phyloP scores from a whole-genome alignment of 2,113 vertebrate species.

The Hemibagrus wyckioides region DNA sequence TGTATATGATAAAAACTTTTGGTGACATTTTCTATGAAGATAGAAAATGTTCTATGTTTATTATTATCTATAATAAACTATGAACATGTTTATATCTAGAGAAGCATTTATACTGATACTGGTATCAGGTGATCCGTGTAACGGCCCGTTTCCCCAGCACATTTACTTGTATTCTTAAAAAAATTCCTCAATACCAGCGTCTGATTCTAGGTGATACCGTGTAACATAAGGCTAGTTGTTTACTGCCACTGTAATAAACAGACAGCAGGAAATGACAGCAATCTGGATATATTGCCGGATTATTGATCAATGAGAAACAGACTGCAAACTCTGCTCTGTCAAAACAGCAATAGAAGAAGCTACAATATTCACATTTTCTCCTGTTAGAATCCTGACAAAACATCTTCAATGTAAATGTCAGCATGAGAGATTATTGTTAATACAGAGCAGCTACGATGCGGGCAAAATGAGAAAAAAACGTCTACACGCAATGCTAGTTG shows the following conservation, averaged over 20 bases:
- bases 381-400: not conserved
- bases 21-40: not conserved
- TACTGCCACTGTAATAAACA: not conserved
- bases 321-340: not conserved
- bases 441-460: not conserved
- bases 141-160: not conserved
- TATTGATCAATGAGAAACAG: not conserved
- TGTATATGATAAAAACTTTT: not conserved
- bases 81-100: not conserved
- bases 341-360: not conserved
- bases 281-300: not conserved
- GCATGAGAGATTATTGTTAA: not conserved
- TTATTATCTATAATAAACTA: not conserved
- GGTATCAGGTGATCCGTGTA: too few relatives aligned
- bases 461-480: not conserved
- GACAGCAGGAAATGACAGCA: not conserved
- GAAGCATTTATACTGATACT: not conserved
- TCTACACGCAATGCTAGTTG: not conserved
- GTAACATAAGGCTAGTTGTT: not conserved
- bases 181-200: not conserved
- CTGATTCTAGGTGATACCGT: not conserved
- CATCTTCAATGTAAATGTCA: not conserved
- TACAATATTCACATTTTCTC: not conserved
- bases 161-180: not conserved
- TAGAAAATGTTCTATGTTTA: too few relatives aligned